Percentiles rank a stretch among this genome's conserved stretches.
Conservation (phyloP, 1,140 invertebrate species). For the Cylas formicarius region DNA sequence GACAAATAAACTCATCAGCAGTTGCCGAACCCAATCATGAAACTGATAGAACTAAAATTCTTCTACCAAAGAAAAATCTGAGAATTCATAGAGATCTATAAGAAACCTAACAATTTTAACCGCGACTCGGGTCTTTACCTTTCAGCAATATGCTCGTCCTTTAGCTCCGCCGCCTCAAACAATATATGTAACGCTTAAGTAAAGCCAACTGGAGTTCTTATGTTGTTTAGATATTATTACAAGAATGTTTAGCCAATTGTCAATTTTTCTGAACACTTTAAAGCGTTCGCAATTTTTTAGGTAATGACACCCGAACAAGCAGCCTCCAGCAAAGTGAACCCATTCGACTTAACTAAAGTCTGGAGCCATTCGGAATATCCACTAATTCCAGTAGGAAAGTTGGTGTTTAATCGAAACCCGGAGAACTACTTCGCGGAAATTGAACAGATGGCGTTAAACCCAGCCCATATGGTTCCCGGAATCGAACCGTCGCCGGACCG, state of each 20-base stretch:
- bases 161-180: no score
- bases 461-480: constrained; percentile 78
- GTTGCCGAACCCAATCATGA: no score
- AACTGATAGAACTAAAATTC: no score
- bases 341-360: constrained; percentile 79
- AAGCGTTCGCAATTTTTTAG: constrained; percentile 9
- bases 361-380: constrained; percentile 78
- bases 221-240: no score
- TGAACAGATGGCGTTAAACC: constrained; percentile 84
- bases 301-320: constrained; percentile 62
- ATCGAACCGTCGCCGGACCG: constrained; percentile 82
- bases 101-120: no score
- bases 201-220: no score
- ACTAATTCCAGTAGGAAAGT: constrained; percentile 74
- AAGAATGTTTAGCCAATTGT: background rate
- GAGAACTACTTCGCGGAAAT: constrained; percentile 81
- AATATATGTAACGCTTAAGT: no score
- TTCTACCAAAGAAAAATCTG: no score
- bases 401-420: constrained; percentile 75
- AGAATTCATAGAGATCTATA: no score
- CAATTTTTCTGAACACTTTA: constrained; percentile 1
- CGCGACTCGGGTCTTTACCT: no score
- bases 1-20: no score
- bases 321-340: constrained; percentile 61
- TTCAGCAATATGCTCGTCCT: no score